These are phyloP conservation scores for Saturnia pavonia DNA, from an alignment of 2,888 invertebrate species.

Conservation along the genomic window DNA sequence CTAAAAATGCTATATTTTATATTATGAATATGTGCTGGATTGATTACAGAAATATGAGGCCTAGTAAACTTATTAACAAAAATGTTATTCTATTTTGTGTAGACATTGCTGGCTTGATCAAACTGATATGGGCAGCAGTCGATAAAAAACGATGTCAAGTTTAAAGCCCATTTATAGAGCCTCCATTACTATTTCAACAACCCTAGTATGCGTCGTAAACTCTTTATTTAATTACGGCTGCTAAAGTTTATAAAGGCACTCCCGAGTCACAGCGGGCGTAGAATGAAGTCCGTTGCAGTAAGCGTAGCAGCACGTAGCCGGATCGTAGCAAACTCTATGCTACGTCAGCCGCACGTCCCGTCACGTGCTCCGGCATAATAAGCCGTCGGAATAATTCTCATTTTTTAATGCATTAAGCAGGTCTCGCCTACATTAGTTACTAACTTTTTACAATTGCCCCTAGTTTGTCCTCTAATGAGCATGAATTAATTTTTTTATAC, in stretches of 20 bases:
- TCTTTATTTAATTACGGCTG: slow-evolving; percentile 18
- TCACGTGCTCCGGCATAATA: slow-evolving; percentile 61
- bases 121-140: neutral
- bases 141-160: neutral
- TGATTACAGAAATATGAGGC: neutral
- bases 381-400: slow-evolving; percentile 40
- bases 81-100: neutral
- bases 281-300: slow-evolving; percentile 41
- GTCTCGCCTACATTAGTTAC: neutral
- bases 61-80: neutral
- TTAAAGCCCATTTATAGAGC: too few species aligned
- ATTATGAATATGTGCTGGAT: neutral
- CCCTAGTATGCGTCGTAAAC: neutral
- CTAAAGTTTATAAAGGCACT: slow-evolving; percentile 38
- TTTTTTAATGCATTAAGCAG: slow-evolving; percentile 16
- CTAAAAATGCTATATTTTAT: too few species aligned
- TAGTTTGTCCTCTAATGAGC: neutral
- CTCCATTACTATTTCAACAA: neutral
- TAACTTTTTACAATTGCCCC: neutral
- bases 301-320: slow-evolving; percentile 39
- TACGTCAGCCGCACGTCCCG: slow-evolving; percentile 46
- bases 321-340: slow-evolving; percentile 41
- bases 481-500: neutral
- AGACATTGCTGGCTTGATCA: neutral
- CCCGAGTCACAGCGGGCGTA: slow-evolving; percentile 30